Evolutionary conservation across 1,140 invertebrate genomes (phyloP), one percentile per base, ranked within the genome.

Genomic region (Lordiphosa collinella): DNA sequence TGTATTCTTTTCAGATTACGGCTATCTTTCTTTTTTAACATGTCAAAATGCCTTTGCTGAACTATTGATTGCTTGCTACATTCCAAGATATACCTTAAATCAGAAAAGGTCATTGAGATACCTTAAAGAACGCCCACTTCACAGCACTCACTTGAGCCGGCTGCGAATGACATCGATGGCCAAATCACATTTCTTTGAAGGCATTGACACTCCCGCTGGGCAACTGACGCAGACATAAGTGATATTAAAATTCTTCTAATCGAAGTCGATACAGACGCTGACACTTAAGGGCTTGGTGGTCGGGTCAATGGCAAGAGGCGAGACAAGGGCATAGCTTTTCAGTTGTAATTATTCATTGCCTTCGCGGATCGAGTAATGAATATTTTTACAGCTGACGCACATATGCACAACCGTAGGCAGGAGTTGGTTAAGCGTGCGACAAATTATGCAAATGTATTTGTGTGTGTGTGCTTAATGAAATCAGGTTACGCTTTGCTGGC

Each of bases 331-430:
- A 13, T 44, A 11, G 25, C 11, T 44, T 3, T 65, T 61, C 56
- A 43, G 54, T 36, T 49, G 76, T 29, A 29, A 78, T 82, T 82
- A 82, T 84, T 82, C 78, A 82, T 84, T 72, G 68, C 78, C 54
- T 67, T 60, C 55, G 69, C 63, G 62, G 57, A 62, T 51, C 70
- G 36, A 67, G 72, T 73, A 84, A 84, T 84, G 78, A 82, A 82
- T 84, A 82, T 82, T 58, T 84, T 69, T 82, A 73, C 78, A 78
- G 78, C 76, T 84, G 71, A 71, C 84, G 78, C 78, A 61, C 62
- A 68, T 78, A 78, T 79, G 78, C 78, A 82, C 84, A 84, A 82
- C 84, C 76, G 63, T 63, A 72, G 55, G 31, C 72, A 40, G 35
- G 35, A 48, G 18, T 4, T 55, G 66, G 36, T 40, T 1, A n/a